Evolutionary conservation across 2,113 vertebrate species (phyloP).

Genomic region (Lichenostomus cassidix): DNA sequence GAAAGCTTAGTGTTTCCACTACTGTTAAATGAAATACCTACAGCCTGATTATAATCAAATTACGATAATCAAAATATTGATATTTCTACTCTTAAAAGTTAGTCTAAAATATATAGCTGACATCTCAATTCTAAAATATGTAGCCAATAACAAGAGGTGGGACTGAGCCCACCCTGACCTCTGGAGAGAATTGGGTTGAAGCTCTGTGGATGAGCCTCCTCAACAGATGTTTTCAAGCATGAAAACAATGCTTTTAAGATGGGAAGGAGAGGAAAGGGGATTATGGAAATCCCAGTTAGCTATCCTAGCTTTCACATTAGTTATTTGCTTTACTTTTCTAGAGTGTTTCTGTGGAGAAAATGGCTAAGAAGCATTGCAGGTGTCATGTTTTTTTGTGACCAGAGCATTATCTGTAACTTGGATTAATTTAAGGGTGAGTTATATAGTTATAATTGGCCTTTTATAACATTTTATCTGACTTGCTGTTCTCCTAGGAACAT

Average conservation of each 20-base stretch:
- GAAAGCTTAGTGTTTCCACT: neutral
- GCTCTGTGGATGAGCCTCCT: neutral
- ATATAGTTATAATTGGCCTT: neutral
- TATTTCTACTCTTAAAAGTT: neutral
- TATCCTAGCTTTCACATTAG: neutral
- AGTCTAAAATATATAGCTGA: neutral
- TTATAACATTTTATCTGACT: neutral
- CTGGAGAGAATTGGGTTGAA: neutral
- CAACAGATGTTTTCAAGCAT: neutral
- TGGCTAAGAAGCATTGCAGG: neutral
- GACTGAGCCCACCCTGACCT: neutral
- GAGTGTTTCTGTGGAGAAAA: neutral
- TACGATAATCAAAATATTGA: neutral
- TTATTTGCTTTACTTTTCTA: slow-evolving; percentile 1
- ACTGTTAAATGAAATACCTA: neutral
- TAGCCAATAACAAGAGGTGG: neutral
- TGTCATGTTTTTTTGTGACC: neutral
- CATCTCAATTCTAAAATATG: neutral
- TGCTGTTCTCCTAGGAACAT: neutral
- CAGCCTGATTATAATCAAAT: neutral
- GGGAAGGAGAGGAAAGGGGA: neutral
- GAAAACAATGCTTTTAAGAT: neutral
- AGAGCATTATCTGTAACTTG: neutral
- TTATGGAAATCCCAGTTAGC: neutral
- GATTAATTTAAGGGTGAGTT: neutral